These are phyloP conservation scores for Ophion ventricosus DNA, from an alignment of 2,888 invertebrate genomes.

Conservation along the genomic window DNA sequence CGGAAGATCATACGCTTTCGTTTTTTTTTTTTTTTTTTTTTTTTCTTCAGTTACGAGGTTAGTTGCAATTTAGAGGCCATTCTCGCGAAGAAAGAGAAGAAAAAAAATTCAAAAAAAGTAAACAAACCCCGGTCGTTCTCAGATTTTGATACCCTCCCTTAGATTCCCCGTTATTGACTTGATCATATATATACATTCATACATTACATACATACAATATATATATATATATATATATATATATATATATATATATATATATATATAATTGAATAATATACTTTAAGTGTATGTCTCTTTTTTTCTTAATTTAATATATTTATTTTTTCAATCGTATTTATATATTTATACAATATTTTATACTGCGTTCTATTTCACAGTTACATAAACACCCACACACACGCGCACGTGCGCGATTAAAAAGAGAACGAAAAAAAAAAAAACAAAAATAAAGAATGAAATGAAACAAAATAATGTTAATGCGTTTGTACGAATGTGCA, in stretches of 20 bases:
- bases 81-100: neutral
- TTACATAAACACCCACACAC: constrained; percentile 65
- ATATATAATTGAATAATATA: constrained; percentile 77
- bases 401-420: constrained; percentile 56
- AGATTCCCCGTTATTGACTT: constrained; percentile 76
- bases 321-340: constrained; percentile 83
- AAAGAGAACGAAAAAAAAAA: constrained; percentile 51
- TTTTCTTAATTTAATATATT: constrained; percentile 82
- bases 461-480: constrained; percentile 41
- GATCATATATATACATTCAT: constrained; percentile 74
- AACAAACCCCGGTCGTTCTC: no score
- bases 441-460: constrained; percentile 54
- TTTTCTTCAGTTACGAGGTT: no score
- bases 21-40: no score
- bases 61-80: no score
- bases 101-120: neutral
- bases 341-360: constrained; percentile 83
- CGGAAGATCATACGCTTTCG: no score
- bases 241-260: constrained; percentile 73
- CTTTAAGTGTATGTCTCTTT: constrained; percentile 80
- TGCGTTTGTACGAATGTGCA: constrained; percentile 71
- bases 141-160: neutral
- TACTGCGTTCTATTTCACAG: constrained; percentile 80
- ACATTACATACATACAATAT: constrained; percentile 55
- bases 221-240: constrained; percentile 72